Conservation (phyloP, 2,113 vertebrate species). For the Rhineura floridana region DNA sequence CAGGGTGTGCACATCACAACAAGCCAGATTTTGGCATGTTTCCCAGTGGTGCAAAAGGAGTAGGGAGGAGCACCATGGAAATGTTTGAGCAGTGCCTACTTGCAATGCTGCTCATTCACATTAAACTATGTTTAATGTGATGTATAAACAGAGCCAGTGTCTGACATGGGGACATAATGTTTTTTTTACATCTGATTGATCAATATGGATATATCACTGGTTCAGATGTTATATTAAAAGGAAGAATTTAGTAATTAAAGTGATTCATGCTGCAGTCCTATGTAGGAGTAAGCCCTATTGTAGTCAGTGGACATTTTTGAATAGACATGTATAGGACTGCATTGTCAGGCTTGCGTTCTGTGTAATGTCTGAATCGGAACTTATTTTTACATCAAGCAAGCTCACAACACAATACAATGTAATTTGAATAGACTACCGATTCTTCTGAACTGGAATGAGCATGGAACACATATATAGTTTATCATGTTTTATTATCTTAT, state of each 20-base stretch:
- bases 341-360: neutral
- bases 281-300: neutral
- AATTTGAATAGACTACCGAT: slow-evolving; percentile 18
- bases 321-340: neutral
- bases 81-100: no score
- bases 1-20: no score
- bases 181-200: neutral
- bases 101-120: no score
- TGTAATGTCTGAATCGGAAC: neutral
- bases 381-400: slow-evolving; percentile 15
- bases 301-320: neutral
- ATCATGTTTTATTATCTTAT: neutral
- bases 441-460: neutral
- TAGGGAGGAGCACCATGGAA: no score
- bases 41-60: no score
- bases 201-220: neutral
- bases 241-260: neutral
- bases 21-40: no score
- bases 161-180: neutral
- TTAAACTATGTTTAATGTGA: neutral
- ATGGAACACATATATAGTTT: neutral
- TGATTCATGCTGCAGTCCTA: neutral
- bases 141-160: neutral
- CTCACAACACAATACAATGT: slow-evolving; percentile 52
- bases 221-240: neutral